Conservation (phyloP, 2,113 vertebrate genomes). For the Nettapus auritus region DNA sequence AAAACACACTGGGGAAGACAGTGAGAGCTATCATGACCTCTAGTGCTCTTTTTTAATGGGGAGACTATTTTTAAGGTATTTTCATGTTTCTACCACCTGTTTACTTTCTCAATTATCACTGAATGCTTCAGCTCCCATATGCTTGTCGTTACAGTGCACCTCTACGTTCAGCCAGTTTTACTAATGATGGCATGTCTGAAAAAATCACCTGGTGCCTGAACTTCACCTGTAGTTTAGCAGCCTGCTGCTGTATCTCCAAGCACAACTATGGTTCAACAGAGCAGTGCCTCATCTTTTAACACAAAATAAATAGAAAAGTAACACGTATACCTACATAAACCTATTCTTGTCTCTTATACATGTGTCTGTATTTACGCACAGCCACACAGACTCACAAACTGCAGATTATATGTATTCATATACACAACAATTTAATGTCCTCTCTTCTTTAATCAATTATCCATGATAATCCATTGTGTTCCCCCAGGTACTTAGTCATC, state of each 20-base stretch:
- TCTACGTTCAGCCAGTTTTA: neutral
- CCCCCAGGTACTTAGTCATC: conserved; percentile 72
- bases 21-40: neutral
- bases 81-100: neutral
- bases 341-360: neutral
- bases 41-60: neutral
- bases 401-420: neutral
- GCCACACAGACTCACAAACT: neutral
- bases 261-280: neutral
- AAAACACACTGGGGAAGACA: neutral
- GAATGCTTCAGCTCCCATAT: neutral
- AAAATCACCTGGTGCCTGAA: neutral
- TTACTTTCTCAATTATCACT: neutral
- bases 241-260: neutral
- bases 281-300: neutral
- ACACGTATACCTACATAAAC: neutral
- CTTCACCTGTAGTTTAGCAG: neutral
- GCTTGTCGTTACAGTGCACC: neutral
- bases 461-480: conserved; percentile 73
- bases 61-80: neutral
- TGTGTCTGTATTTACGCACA: neutral
- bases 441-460: conserved; percentile 73
- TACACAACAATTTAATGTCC: conserved; percentile 36
- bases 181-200: neutral
- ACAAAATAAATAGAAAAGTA: neutral